Evolutionary conservation across 2,888 invertebrate genomes (phyloP), one percentile per base, ranked within the genome.

Genomic region (Agrochola lychnidis): DNA sequence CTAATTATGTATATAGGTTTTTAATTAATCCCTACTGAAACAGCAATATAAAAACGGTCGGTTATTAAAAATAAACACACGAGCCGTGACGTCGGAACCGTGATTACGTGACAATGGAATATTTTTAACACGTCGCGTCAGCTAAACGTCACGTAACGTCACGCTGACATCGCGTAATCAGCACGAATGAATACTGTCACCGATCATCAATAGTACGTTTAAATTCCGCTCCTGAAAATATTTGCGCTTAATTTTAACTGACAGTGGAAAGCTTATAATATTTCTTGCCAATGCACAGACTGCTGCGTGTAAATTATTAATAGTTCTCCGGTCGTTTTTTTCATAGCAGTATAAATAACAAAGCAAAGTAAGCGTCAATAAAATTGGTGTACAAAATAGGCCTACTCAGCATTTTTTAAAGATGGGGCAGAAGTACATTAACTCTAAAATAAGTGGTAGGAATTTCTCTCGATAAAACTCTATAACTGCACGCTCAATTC

Each of bases 51-150:
- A 9, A 40, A 51, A 42, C 12, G 3, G 12, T 22, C 2, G 22
- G 7, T 53, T 48, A 61, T 77, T 66, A 78, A 63, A 81, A 56
- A 83, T 66, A 66, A 79, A 61, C 40, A 61, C 51, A 71, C 45
- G 42, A 22, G 1, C 9, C 40, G 10, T 48, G 76, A 63, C 62
- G 22, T 25, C 45, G 4, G 16, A 16, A 45, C n/a, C 69, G 30
- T 75, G 69, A 81, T 57, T n/a, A 40, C 42, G 69, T 70, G 57
- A 67, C 45, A 61, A 69, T 69, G 56, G 42, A 61, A 82, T 66
- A 82, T 76, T 69, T 36, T 82, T 51, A 82, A 84, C 70, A 81
- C 62, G 59, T 71, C 63, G 19, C 45, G 69, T 75, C 62, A 67
- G 62, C 69, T 19, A 22, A 51, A 57, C 40, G 56, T 67, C 67